Evolutionary conservation across 2,797 vertebrate species (phyloP).

Genomic region (Cyclopterus lumpus): DNA sequence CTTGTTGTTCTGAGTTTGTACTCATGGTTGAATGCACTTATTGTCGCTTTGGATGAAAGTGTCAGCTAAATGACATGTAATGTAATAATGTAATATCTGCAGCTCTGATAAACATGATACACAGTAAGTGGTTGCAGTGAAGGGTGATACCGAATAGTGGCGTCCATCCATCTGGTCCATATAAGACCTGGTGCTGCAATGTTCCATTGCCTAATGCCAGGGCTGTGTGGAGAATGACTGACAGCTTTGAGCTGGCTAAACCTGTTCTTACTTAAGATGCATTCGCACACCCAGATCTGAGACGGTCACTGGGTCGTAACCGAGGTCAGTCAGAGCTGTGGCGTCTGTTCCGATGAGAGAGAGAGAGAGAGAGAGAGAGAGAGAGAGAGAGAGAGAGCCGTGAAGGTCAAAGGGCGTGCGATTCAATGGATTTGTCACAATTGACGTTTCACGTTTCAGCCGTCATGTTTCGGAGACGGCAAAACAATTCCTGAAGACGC

Average conservation of each 20-base stretch:
- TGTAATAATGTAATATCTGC: not conserved
- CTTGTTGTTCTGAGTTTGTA: no score
- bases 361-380: no score
- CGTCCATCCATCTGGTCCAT: constrained; percentile 58
- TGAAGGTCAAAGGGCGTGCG: constrained; percentile 57
- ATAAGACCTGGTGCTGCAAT: constrained; percentile 51
- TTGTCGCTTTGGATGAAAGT: no score
- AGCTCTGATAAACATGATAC: constrained; percentile 13
- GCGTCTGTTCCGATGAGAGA: constrained; percentile 28
- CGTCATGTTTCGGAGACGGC: constrained; percentile 1
- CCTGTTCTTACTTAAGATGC: constrained; percentile 74
- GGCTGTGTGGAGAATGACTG: constrained; percentile 58
- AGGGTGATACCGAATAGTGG: constrained; percentile 16
- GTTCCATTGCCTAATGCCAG: constrained; percentile 44
- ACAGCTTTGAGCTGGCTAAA: constrained; percentile 60
- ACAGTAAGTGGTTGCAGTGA: constrained; percentile 3
- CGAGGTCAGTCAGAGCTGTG: constrained; percentile 47
- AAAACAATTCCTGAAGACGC: constrained; percentile 30
- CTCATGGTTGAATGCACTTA: no score
- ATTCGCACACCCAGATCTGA: constrained; percentile 49
- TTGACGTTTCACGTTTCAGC: constrained; percentile 43
- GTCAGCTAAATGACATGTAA: no score
- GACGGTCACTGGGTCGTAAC: constrained; percentile 60
- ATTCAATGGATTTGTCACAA: constrained; percentile 58
- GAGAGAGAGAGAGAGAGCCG: no score